A percentile compares a stretch with the other conserved stretches of the same genome.
Evolutionary conservation across 2,113 vertebrate species (phyloP).

Genomic region (Piaya cayana): DNA sequence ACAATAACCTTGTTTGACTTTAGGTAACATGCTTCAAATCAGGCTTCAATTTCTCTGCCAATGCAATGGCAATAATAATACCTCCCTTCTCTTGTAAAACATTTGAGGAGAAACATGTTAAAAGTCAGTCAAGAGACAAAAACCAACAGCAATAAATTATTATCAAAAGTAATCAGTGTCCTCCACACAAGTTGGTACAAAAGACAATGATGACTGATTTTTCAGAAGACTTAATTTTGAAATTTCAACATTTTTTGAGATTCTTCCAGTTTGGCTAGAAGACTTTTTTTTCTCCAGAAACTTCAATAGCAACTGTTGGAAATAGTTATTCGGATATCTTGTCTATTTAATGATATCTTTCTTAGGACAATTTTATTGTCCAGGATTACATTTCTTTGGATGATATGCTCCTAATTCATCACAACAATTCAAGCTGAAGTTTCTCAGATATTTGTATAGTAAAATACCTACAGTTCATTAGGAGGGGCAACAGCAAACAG

Average conservation of each 20-base stretch:
- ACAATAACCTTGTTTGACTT: constrained; percentile 21
- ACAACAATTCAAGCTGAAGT: neutral
- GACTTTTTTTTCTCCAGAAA: neutral
- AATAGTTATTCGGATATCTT: neutral
- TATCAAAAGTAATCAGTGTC: neutral
- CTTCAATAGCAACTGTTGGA: neutral
- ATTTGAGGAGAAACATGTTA: neutral
- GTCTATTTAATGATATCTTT: neutral
- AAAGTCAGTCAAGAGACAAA: neutral
- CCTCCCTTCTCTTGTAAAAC: neutral
- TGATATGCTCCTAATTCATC: neutral
- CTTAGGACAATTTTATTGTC: neutral
- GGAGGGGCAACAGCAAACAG: neutral
- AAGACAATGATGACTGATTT: accelerated
- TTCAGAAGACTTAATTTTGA: neutral
- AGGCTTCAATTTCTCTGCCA: neutral
- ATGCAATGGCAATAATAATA: neutral
- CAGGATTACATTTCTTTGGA: neutral
- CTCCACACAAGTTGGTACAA: neutral
- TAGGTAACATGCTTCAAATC: neutral
- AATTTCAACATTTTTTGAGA: too few relatives aligned
- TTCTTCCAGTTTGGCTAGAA: neutral
- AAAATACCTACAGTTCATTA: neutral
- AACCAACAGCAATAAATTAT: neutral
- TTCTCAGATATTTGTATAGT: neutral